phyloP scores from a whole-genome alignment of 1,140 invertebrate genomes.

The Eulimnadia texana region DNA sequence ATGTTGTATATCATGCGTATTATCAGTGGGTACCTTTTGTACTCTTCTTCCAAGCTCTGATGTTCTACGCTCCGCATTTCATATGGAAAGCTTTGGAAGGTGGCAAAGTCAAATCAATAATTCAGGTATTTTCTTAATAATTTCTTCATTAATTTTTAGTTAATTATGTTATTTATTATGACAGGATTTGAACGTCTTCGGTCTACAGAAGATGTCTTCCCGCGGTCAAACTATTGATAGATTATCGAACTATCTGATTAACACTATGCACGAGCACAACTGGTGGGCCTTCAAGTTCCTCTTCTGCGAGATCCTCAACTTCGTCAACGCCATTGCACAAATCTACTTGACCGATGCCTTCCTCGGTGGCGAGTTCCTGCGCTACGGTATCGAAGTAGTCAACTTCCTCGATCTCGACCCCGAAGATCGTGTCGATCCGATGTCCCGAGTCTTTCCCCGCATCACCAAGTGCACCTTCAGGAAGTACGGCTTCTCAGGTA shows the following conservation, averaged over 20 bases:
- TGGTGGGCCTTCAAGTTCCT: conserved; percentile 72
- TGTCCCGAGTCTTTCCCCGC: conserved; percentile 62
- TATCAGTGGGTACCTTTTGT: conserved; percentile 35
- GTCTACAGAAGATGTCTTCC: conserved; percentile 15
- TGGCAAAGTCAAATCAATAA: conserved; percentile 19
- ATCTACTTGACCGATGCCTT: conserved; percentile 70
- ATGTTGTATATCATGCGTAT: conserved; percentile 34
- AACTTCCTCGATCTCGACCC: conserved; percentile 69
- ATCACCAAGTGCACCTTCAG: conserved; percentile 82
- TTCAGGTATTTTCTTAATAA: too few relatives aligned
- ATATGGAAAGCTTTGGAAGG: conserved; percentile 26
- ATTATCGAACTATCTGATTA: conserved; percentile 67
- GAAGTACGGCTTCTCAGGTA: conserved; percentile 75
- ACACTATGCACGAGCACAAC: conserved; percentile 68
- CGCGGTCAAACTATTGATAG: conserved; percentile 22
- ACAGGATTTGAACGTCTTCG: conserved; percentile 26
- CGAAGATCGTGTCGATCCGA: conserved; percentile 35
- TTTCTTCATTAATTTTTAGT: too few relatives aligned
- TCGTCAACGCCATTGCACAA: conserved; percentile 45
- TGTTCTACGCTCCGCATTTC: conserved; percentile 32
- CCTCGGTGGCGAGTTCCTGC: conserved; percentile 53
- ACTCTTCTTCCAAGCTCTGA: conserved; percentile 30
- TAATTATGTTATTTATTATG: too few relatives aligned
- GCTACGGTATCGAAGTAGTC: conserved; percentile 49
- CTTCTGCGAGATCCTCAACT: conserved; percentile 51